Evolutionary conservation across 2,888 invertebrate genomes (phyloP).

Genomic region (Ferdinandea cuprea): DNA sequence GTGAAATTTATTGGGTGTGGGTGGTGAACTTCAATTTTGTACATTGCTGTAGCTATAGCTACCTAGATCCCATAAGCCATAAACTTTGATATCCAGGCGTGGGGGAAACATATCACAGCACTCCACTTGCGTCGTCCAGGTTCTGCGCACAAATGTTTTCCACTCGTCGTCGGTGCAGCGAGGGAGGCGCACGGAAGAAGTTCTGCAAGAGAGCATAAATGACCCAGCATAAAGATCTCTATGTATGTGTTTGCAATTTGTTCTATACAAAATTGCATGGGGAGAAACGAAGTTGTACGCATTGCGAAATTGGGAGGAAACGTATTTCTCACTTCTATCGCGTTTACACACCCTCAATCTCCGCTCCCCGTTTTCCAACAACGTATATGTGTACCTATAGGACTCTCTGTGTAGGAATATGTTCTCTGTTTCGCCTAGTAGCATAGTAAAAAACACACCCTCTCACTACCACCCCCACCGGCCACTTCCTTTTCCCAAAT

Average conservation of each 20-base stretch:
- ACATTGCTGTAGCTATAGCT: conserved; percentile 53
- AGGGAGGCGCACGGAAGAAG: conserved; percentile 9
- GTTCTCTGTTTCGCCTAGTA: conserved; percentile 73
- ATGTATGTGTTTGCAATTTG: conserved; percentile 14
- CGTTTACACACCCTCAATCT: background rate
- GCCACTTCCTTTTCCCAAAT: no score
- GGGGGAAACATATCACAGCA: conserved; percentile 13
- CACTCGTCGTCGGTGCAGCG: conserved; percentile 33
- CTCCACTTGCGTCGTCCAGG: conserved; percentile 64
- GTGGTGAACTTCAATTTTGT: conserved; percentile 68
- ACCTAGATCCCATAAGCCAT: conserved; percentile 39
- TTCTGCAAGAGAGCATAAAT: conserved; percentile 45
- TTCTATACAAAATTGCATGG: conserved; percentile 5
- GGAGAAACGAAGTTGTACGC: conserved; percentile 58
- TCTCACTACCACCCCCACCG: no score
- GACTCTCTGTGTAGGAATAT: conserved; percentile 53
- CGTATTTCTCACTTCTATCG: conserved; percentile 37
- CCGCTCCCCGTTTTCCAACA: background rate
- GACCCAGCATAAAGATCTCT: conserved; percentile 25
- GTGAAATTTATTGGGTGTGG: conserved; percentile 58
- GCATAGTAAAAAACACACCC: conserved; percentile 60
- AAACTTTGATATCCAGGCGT: conserved; percentile 31
- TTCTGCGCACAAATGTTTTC: conserved; percentile 66
- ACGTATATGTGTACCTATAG: background rate
- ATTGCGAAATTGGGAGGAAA: conserved; percentile 63